Base-by-base conservation (phyloP, 2,113 vertebrate genomes). In the Leuciscus idus region DNA sequence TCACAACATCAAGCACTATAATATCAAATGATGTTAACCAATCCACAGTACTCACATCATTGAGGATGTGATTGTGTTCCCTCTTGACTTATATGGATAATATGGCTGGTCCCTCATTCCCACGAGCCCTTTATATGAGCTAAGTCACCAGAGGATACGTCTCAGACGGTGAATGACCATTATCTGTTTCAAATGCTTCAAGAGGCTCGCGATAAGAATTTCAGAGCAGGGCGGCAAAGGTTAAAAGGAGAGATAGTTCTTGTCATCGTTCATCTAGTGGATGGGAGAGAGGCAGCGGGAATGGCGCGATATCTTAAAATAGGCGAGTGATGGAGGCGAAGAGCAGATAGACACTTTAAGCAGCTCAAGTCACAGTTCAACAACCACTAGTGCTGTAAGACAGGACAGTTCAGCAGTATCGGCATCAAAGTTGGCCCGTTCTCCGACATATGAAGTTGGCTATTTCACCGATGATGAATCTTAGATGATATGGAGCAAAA, bases 181-280 rank as follows among this genome's bases (percentile, higher is more conserved):
- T 91, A 94, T 94, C 93, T 92, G 80, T 88, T 84, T 85, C 85
- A 89, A 89, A 91, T 91, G 87, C 90, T 93, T 84, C 50, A 89
- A 94, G 91, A 89, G 87, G 80, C 83, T 82, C 66, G 91, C 66
- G 94, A 96, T 95, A 94, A 94, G 90, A 82, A 68, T 87, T 87
- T 88, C 90, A 91, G 93, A 91, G 92, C 28, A 77, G 92, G 92
- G 87, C 91, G 87, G 84, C 89, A 90, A 91, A 92, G 94, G 95
- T 94, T 94, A 94, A 96, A 95, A 94, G 90, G 88, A 92, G 87
- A 93, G 92, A 94, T 92, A 94, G 92, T 90, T 90, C 89, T 91
- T 92, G 93, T 91, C 92, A 93, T 92, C 92, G 59, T 89, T 52
- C 88, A 85, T 92, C 93, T 92, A 83, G 86, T 88, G 89, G 93